Conservation (phyloP, 2,113 vertebrate species). For the Acinonyx jubatus region DNA sequence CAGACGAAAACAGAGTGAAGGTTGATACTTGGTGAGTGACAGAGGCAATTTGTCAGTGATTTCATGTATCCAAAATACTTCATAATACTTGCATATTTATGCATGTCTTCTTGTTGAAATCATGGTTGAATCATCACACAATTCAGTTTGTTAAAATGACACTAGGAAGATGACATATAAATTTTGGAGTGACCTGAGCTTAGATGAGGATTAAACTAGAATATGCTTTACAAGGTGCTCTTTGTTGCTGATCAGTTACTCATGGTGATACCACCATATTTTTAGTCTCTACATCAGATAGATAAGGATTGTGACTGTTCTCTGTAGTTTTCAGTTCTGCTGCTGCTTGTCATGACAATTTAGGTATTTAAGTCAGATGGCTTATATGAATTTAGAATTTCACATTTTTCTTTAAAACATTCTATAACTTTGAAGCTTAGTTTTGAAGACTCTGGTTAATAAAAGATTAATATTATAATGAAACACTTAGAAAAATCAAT, state of each 20-base stretch:
- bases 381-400: slow-evolving; percentile 23
- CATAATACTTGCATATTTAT: not conserved
- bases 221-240: not conserved
- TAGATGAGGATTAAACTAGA: slow-evolving; percentile 54
- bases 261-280: slow-evolving; percentile 20
- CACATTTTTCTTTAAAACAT: not conserved
- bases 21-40: not conserved
- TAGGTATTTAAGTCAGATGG: not conserved
- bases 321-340: slow-evolving; percentile 23
- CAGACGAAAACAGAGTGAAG: not conserved
- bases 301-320: not conserved
- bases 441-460: not conserved
- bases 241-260: not conserved
- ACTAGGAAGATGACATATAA: slow-evolving; percentile 52
- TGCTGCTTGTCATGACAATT: not conserved
- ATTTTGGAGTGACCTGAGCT: slow-evolving; percentile 63
- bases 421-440: not conserved
- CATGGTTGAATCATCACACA: not conserved
- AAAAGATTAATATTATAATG: not conserved
- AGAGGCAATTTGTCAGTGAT: slow-evolving; percentile 4
- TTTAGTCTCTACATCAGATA: not conserved
- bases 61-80: not conserved
- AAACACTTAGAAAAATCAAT: slow-evolving; percentile 4
- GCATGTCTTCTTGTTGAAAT: not conserved
- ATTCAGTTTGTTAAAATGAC: not conserved